Evolutionary conservation across 2,888 invertebrate species (phyloP), one percentile per base, ranked within the genome.

Genomic region (Brachypalpus laphriformis): DNA sequence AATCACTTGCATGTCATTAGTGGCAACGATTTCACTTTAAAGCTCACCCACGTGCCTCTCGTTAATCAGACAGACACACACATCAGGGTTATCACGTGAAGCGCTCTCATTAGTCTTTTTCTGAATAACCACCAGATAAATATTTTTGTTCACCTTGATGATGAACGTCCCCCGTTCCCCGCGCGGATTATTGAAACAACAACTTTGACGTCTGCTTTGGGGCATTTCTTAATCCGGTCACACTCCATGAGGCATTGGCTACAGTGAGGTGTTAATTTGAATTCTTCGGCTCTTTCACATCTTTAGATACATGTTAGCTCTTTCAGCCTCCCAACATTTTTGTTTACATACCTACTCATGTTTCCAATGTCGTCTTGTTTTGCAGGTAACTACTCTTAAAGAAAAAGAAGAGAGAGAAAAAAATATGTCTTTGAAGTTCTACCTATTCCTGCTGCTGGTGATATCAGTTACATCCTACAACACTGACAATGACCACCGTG

Each of bases 361-460:
- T 40, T 37, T 49, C 37, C 25, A 28, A 49, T 59, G 47, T 22
- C 4, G 22, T 37, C 6, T 51, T 49, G 11, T 59, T 71, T 61
- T 61, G 6, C 40, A 59, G 72, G 37, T 6, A n/a, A 20, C 51
- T 34, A 31, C 16, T 31, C 5, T 25, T 4, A 25, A 2, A 25
- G 5, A 25, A 5, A 7, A 4, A 7, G 3, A 40, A 22, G 6
- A 1, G 16, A 31, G 0, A 20, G 5, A n/a, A 1, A 16, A 45
- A 6, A 42, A 57, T 22, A 87, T 87, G 87, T 74, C 72, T 25
- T 49, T 77, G 49, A 87, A 87, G 70, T 74, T 77, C 54, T 81
- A 54, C 11, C 34, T 87, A 8, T 82, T 77, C 34, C 66, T 87
- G 34, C 22, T 87, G 54, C 70, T 87, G 49, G 85, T 65, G 31